Base-by-base conservation (phyloP, 2,888 invertebrate species). In the Cerastoderma edule region DNA sequence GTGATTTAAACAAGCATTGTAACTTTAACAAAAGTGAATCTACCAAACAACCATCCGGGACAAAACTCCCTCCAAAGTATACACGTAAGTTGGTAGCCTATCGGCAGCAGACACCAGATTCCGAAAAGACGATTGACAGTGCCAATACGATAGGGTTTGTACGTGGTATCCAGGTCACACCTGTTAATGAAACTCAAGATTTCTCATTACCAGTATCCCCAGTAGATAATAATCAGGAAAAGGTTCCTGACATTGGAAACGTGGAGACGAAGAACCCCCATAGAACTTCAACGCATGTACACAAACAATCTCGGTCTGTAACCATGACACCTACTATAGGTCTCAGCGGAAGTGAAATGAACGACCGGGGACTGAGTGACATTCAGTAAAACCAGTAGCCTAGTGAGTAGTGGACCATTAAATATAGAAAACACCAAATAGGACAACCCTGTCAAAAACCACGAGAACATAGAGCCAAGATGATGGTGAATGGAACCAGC, bases 61-160 rank as follows among this genome's bases (percentile, higher is more conserved):
- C n/a, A n/a, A n/a, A n/a, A n/a, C n/a, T n/a, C n/a, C n/a, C n/a
- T n/a, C n/a, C n/a, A 13, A 60, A 60, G 19, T 39, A 39, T 13
- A n/a, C 60, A 33, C 60, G 60, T 39, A 60, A 60, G 39, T 39
- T 60, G 33, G 60, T 60, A 10, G 28, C 60, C 35, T 60, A 33
- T 24, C 35, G 60, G 27, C 60, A 60, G 19, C 50, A 50, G 10
- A 24, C 50, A 22, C 2, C 50, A 10, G 24, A 13, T 50, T 1
- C 1, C 10, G 50, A 50, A 10, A 22, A 27, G 24, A 13, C 10
- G n/a, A 13, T 50, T 50, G 10, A 13, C 10, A 50, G 50, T 22
- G 39, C 39, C 39, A 39, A 39, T 16, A 39, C 39, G 39, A 10
- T n/a, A n/a, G n/a, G n/a, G n/a, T 60, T n/a, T n/a, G 35, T 39